A percentile compares a stretch with the other conserved stretches of the same genome.
phyloP scores from a whole-genome alignment of 2,113 vertebrate genomes.

The Burhinus bistriatus region DNA sequence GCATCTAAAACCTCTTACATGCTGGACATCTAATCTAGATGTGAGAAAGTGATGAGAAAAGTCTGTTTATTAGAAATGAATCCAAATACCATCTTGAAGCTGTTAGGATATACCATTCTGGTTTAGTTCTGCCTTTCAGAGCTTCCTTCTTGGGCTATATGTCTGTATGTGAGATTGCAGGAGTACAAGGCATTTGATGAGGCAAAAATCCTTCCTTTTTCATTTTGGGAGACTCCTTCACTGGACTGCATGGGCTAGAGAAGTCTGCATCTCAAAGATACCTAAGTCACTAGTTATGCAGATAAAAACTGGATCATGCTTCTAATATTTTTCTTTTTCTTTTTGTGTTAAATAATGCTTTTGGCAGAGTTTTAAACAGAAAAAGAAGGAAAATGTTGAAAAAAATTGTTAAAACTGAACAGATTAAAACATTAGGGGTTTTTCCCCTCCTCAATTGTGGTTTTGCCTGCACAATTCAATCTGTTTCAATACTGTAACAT shows the following conservation, averaged over 20 bases:
- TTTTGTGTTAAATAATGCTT: conserved; percentile 8
- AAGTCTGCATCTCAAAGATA: background rate
- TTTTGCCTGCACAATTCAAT: background rate
- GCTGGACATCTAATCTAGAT: background rate
- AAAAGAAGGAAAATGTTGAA: background rate
- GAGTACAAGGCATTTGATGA: background rate
- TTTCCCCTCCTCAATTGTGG: background rate
- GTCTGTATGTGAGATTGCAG: background rate
- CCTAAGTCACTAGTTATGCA: conserved; percentile 12
- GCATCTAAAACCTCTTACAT: background rate
- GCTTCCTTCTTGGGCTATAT: background rate
- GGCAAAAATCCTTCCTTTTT: background rate
- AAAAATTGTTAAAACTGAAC: background rate
- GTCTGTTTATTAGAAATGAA: background rate
- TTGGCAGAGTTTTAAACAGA: background rate
- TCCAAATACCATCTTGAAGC: background rate
- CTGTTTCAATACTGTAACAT: background rate
- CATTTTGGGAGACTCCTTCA: background rate
- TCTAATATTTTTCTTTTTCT: background rate
- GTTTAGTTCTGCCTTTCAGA: background rate
- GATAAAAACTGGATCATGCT: background rate
- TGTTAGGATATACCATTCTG: background rate
- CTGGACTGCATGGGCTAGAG: background rate
- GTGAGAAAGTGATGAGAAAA: background rate
- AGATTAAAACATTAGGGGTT: background rate